Evolutionary conservation across 2,113 vertebrate species (phyloP).

Genomic region (Ammodytes dubius): DNA sequence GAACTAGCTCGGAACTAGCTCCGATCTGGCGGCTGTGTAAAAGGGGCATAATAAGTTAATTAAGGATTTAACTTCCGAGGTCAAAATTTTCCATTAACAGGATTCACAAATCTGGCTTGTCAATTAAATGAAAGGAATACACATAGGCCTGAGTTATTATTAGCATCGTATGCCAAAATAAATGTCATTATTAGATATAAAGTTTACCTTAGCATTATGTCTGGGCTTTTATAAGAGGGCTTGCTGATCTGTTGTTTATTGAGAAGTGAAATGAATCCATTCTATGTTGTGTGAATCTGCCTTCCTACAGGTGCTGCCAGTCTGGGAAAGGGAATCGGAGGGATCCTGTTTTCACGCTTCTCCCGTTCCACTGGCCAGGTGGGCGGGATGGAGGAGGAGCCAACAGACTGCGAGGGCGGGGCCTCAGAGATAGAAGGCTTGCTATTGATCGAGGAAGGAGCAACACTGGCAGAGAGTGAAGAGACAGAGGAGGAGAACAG

Average conservation of each 20-base stretch:
- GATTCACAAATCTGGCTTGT: too few relatives aligned
- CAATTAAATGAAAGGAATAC: too few relatives aligned
- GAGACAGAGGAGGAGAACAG: constrained; percentile 81
- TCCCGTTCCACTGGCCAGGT: constrained; percentile 88
- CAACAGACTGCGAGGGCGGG: constrained; percentile 70
- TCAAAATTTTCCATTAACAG: too few relatives aligned
- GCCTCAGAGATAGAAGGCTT: constrained; percentile 78
- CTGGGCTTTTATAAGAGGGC: not conserved
- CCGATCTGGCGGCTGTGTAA: too few relatives aligned
- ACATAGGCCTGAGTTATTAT: too few relatives aligned
- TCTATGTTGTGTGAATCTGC: not conserved
- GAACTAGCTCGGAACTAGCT: too few relatives aligned
- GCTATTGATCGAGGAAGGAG: constrained; percentile 45
- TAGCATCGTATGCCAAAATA: too few relatives aligned
- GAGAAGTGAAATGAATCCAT: not conserved
- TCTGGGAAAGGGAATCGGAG: constrained; percentile 95
- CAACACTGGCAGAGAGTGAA: constrained; percentile 42
- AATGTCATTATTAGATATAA: too few relatives aligned
- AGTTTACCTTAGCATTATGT: not conserved
- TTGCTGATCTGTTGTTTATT: not conserved
- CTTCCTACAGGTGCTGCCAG: constrained; percentile 90
- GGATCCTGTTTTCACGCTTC: constrained; percentile 95
- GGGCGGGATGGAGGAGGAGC: constrained; percentile 82
- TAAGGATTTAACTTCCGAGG: too few relatives aligned
- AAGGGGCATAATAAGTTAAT: too few relatives aligned